Base-by-base conservation (phyloP, 2,113 vertebrate genomes). In the Tor tambroides region DNA sequence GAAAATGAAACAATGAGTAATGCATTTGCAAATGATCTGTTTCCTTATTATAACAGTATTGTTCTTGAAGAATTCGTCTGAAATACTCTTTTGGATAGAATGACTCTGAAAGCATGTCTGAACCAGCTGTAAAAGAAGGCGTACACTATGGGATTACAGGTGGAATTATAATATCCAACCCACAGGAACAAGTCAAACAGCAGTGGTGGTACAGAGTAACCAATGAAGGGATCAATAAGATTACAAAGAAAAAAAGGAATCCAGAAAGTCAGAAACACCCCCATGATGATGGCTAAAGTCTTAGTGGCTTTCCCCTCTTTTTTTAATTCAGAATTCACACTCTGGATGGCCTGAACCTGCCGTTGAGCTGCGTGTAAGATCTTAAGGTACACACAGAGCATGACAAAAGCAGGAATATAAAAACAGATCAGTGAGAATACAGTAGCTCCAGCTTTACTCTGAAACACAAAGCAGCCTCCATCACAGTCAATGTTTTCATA, bases 111-210 rank as follows among this genome's bases (percentile, higher is more conserved):
- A 26, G 96, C 96, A 78, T 75, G 95, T 85, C 94, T 94, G 91
- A 97, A 97, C 95, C 95, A 96, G 14, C 87, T 91, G 85, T 96
- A 96, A 92, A 96, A 96, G 92, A 96, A 96, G 2, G n/a, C n/a
- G n/a, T n/a, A n/a, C n/a, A n/a, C n/a, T n/a, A n/a, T n/a, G n/a
- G n/a, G n/a, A n/a, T n/a, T n/a, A n/a, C n/a, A n/a, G n/a, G n/a
- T n/a, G n/a, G n/a, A n/a, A n/a, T n/a, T n/a, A n/a, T n/a, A n/a
- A n/a, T n/a, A n/a, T n/a, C n/a, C n/a, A n/a, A n/a, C n/a, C 96
- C 96, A 96, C 86, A 94, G 90, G 77, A 96, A 87, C 49, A 88
- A 88, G 86, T 96, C 95, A 56, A 92, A 92, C 86, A 96, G 54
- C 81, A 93, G 0, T 6, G 93, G 90, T 6, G 95, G 94, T 46